Evolutionary conservation across 2,113 vertebrate genomes (phyloP), one percentile per base, ranked within the genome.

Genomic region (Leptobrachium leishanense): DNA sequence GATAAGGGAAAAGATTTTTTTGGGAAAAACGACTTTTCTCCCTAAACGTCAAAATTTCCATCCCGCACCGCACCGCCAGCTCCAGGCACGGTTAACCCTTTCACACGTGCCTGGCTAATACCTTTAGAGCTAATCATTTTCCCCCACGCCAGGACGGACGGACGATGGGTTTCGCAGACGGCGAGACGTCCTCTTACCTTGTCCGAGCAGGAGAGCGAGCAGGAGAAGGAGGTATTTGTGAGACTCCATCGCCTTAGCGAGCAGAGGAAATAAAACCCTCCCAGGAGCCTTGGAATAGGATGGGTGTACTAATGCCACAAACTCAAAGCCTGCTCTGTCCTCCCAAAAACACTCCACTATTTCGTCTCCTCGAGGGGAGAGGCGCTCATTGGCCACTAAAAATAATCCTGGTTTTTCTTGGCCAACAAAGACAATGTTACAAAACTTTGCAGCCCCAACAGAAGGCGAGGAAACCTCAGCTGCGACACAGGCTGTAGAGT

Each of bases 301-400:
- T 77, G 75, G 75, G 67, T 70, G 76, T 40, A 40, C 13, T 43
- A 63, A 31, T 11, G 67, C 76, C 67, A 69, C 67, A 46, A 43
- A 44, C 67, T 77, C 53, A 77, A 77, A 77, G 76, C 76, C 41
- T 8, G 76, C 76, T 77, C 76, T 77, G 76, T 77, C 76, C 55
- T 77, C 76, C 20, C 1, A 15, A 8, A 59, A 8, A 59, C 55
- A 59, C 46, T 50, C 10, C 55, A 59, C 55, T 10, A 59, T 59
- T 59, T 15, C 1, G 13, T 46, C 67, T 63, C 76, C 42, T 11
- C 43, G 5, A 31, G 42, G 71, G 39, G 66, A 13, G 67, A 10
- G 41, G 5, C 54, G 13, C 46, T 62, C 76, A 77, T 77, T 77
- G 76, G 76, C 42, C 43, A 62, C 76, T 77, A 77, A 63, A 77